Conservation (phyloP, 1,140 invertebrate species). For the Rhopalosiphum padi region DNA sequence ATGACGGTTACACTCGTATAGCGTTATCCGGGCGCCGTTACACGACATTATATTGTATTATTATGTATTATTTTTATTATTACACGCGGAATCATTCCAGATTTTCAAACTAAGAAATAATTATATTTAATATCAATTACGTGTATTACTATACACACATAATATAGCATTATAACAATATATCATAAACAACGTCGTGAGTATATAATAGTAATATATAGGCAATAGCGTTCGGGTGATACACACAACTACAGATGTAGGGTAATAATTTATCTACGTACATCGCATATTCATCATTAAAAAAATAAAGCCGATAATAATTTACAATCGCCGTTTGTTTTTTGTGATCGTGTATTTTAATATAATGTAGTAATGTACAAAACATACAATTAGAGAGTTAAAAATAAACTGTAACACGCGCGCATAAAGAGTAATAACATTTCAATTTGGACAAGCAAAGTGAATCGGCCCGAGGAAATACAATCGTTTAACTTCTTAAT, state of each 20-base stretch:
- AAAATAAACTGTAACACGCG: conserved; percentile 19
- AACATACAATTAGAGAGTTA: not conserved
- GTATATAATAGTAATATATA: not conserved
- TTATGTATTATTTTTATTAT: not conserved
- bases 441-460: conserved; percentile 27
- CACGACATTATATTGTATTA: not conserved
- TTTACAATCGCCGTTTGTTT: not conserved
- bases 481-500: conserved; percentile 40
- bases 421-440: conserved; percentile 38
- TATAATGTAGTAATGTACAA: conserved; percentile 3
- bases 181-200: not conserved
- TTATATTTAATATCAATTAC: not conserved
- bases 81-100: not conserved
- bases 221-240: not conserved
- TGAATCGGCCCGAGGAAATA: conserved; percentile 8
- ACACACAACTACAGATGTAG: not conserved
- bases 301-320: conserved; percentile 3
- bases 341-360: not conserved
- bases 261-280: not conserved
- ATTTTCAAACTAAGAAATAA: not conserved
- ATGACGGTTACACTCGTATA: not conserved
- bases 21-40: not conserved
- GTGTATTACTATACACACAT: not conserved
- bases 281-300: not conserved
- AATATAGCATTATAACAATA: not conserved